Base-by-base conservation (phyloP, 1,140 invertebrate species). In the Heliconius hermathena region DNA sequence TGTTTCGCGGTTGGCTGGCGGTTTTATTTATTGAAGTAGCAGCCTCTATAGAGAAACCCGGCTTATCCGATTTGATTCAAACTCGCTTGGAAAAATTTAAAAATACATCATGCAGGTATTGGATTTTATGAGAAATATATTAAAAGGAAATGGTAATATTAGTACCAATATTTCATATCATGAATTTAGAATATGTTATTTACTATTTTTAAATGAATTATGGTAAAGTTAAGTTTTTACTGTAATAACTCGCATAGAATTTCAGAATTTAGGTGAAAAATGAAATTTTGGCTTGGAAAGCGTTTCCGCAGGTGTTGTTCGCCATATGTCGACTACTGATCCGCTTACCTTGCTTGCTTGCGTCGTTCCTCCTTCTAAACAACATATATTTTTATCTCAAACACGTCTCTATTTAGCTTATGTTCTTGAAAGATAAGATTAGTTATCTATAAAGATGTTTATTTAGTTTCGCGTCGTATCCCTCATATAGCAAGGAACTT, bases 11-110 rank as follows among this genome's bases (percentile, higher is more conserved):
- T 72, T 33, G 70, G 76, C 16, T 72, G 49, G 33, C 29, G 46
- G 70, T 72, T 71, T 77, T 71, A 77, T 71, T 71, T 77, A 77
- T 77, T 72, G 76, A 22, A 72, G 41, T 71, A 71, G 76, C 41
- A 77, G 76, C 76, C 49, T 77, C 71, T 71, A 77, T 77, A 33
- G 46, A 71, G 76, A 72, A 77, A 71, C 41, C 46, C 76, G 16
- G 46, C 46, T 77, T 71, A 72, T 72, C 20, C 76, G 29, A 77
- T 77, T 77, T 70, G n/a, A 76, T 60, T 75, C 49, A 71, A 72
- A 71, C 66, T 77, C 26, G 26, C 70, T 77, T 77, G 66, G 46
- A 71, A 71, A 75, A 77, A 38, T 77, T 71, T 13, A 26, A 72
- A 77, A 71, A 66, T 75, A 66, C 54, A 60, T 33, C 41, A 71